Evolutionary conservation across 2,797 vertebrate species (phyloP).

Genomic region (Manis crassicaudata): DNA sequence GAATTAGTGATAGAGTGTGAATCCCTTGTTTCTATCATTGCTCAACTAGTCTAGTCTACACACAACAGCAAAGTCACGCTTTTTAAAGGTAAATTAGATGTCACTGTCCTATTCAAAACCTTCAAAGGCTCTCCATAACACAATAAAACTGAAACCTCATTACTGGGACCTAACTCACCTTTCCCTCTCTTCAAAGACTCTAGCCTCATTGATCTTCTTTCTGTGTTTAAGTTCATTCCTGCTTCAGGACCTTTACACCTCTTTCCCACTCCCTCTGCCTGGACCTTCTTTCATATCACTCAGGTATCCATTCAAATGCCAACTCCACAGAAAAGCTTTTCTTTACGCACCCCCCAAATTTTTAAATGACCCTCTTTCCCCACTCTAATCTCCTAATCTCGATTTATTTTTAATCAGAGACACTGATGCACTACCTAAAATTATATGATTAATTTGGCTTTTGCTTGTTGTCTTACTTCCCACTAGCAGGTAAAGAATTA

Average conservation of each 20-base stretch:
- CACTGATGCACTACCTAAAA: slow-evolving; percentile 2
- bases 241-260: neutral
- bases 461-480: neutral
- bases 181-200: neutral
- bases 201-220: neutral
- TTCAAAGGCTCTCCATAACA: neutral
- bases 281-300: neutral
- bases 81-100: neutral
- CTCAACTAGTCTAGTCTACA: neutral
- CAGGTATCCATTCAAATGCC: neutral
- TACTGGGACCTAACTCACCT: neutral
- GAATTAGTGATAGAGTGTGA: neutral
- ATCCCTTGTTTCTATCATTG: neutral
- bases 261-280: neutral
- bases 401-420: slow-evolving; percentile 26
- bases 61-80: neutral
- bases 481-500: neutral
- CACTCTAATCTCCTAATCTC: neutral
- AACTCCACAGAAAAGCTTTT: neutral
- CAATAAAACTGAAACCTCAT: neutral
- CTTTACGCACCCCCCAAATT: neutral
- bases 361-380: slow-evolving; percentile 2
- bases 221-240: neutral
- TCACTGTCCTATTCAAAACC: neutral
- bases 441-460: neutral